Percentiles rank a stretch among this genome's conserved stretches.
Evolutionary conservation across 2,113 vertebrate species (phyloP).

Genomic region (Azemiops feae): DNA sequence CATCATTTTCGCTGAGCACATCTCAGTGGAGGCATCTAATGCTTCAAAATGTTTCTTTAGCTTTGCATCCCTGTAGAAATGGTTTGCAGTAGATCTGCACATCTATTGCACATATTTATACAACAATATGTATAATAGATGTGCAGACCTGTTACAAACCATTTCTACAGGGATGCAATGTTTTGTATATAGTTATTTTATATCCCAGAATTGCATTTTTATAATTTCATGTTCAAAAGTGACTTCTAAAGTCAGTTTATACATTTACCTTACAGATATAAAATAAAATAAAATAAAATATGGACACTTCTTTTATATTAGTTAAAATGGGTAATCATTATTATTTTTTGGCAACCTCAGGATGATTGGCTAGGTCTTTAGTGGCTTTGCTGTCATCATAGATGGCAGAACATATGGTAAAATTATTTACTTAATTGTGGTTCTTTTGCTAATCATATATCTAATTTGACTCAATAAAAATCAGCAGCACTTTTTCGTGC

Average conservation of each 20-base stretch:
- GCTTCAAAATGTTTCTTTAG: not conserved
- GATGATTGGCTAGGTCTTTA: not conserved
- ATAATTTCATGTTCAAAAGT: not conserved
- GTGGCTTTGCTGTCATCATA: not conserved
- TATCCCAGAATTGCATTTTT: not conserved
- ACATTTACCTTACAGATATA: not conserved
- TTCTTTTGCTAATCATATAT: not conserved
- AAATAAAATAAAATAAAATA: not conserved
- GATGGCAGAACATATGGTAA: not conserved
- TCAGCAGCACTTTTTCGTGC: too few species aligned
- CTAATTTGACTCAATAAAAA: not conserved
- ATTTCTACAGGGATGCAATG: not conserved
- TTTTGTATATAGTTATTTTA: not conserved
- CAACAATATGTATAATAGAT: not conserved
- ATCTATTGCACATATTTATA: not conserved
- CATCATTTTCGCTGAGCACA: not conserved
- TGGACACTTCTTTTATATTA: not conserved
- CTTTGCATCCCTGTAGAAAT: not conserved
- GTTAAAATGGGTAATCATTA: not conserved
- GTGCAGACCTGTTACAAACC: not conserved
- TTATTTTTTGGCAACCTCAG: not conserved
- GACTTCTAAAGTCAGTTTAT: not conserved
- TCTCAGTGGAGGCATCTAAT: not conserved
- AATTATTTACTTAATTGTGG: not conserved
- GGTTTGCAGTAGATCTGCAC: not conserved